Evolutionary conservation across 2,888 invertebrate species (phyloP), one percentile per base, ranked within the genome.

Genomic region (Uloborus plumipes): DNA sequence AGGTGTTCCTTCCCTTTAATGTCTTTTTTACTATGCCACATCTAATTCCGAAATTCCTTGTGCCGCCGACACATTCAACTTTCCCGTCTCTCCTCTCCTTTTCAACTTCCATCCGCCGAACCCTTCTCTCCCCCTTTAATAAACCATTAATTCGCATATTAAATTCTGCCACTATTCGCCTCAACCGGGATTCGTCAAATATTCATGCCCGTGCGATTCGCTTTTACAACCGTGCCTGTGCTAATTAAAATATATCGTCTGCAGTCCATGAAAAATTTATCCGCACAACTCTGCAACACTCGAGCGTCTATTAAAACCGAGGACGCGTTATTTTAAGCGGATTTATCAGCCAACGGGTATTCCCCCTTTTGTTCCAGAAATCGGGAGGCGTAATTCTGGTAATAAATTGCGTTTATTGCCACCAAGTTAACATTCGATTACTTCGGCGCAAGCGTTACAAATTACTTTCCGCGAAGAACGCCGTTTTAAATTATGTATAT

Each of bases 371-470:
- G 70, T 76, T 71, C 71, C 22, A 51, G 59, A 58, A 77, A 66
- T 31, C 67, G 64, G 47, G 31, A 31, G 20, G 65, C 50, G 75
- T 82, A 82, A 76, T 82, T 76, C 76, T 18, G 65, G 81, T 76
- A 82, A 82, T 82, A 82, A 82, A 82, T 82, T 82, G 81, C 75
- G 76, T 82, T 82, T 82, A 82, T 82, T 82, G 76, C 75, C 66
- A 26, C 76, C 26, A 66, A 82, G 81, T 76, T 82, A 82, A 59
- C 75, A 71, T 75, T 82, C 81, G 75, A 82, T 82, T 82, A 81
- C 80, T 73, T 69, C 49, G 55, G 66, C 53, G 15, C 59, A 22
- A 50, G 59, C 59, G 80, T 81, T 70, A 81, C 80, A 69, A 70
- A 81, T 81, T 81, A 80, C 80, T 74, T 80, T 80, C 73, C 64